Evolutionary conservation across 2,888 invertebrate genomes (phyloP), one percentile per base, ranked within the genome.

Genomic region (Plusia festucae): DNA sequence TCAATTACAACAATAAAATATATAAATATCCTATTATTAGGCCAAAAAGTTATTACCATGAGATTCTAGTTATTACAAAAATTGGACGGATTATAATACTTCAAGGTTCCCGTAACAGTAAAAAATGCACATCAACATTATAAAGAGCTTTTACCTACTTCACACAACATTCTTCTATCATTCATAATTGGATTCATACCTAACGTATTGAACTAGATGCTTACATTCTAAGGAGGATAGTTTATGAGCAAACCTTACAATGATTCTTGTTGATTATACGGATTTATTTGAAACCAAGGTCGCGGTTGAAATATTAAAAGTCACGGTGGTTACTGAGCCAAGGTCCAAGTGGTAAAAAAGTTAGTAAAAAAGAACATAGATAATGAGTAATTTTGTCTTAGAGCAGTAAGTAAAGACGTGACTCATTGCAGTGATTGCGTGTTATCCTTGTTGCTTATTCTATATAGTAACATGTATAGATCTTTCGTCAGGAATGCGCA

Each of bases 71-170:
- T 56, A 77, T 54, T 61, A 53, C 44, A 49, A 72, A 30, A 66
- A 51, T 57, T 78, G 78, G 73, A 73, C 73, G 73, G 73, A 67
- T 40, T 53, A 44, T 60, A 65, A 73, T 32, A 60, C 58, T 64
- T 49, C 15, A 30, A 44, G 58, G 72, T 57, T 67, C 44, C 30
- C 49, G 49, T 20, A 71, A 55, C 34, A 58, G 51, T 60, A 49
- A 22, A 49, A 49, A 53, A 49, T 18, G 46, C 20, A 53, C 16
- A 53, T n/a, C 9, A 59, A 30, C 40, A 54, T 11, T 24, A 52
- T 24, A 24, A 24, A 58, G 46, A 55, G 16, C 18, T 55, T 55
- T 54, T 27, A 51, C n/a, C 22, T 20, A 75, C n/a, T 44, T 52
- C 32, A 24, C 32, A 53, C 7, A 44, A 34, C 22, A 7, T 65